Conservation (phyloP, 1,140 invertebrate genomes). For the Lanistes nyassanus region DNA sequence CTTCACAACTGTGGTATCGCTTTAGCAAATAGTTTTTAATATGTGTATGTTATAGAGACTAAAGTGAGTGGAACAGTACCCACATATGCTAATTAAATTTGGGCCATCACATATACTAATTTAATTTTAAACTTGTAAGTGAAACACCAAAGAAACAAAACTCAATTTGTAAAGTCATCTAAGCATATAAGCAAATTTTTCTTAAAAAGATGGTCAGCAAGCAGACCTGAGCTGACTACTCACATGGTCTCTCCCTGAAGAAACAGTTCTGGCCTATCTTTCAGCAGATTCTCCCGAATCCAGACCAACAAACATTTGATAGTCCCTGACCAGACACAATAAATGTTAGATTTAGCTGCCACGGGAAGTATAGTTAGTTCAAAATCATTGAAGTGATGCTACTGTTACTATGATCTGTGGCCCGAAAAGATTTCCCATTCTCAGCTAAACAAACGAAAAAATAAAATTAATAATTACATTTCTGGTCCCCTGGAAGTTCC, state of each 20-base stretch:
- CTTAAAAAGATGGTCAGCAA: neutral
- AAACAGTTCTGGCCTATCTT: constrained; percentile 89
- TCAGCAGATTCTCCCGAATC: constrained; percentile 86
- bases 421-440: neutral
- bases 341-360: too few relatives aligned
- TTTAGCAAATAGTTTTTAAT: too few relatives aligned
- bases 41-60: too few relatives aligned
- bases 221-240: constrained; percentile 67
- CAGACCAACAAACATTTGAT: constrained; percentile 80
- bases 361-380: neutral
- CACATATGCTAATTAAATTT: too few relatives aligned
- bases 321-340: constrained; percentile 73
- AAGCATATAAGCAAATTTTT: neutral
- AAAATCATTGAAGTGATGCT: neutral
- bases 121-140: too few relatives aligned
- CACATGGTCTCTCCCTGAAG: constrained; percentile 84
- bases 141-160: too few relatives aligned
- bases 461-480: constrained; percentile 57
- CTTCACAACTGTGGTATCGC: too few relatives aligned
- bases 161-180: too few relatives aligned
- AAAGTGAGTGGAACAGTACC: too few relatives aligned
- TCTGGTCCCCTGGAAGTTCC: constrained; percentile 69
- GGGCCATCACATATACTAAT: too few relatives aligned
- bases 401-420: neutral
- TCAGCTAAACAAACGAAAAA: constrained; percentile 75